Base-by-base conservation (phyloP, 2,113 vertebrate genomes). In the Jacana jacana region DNA sequence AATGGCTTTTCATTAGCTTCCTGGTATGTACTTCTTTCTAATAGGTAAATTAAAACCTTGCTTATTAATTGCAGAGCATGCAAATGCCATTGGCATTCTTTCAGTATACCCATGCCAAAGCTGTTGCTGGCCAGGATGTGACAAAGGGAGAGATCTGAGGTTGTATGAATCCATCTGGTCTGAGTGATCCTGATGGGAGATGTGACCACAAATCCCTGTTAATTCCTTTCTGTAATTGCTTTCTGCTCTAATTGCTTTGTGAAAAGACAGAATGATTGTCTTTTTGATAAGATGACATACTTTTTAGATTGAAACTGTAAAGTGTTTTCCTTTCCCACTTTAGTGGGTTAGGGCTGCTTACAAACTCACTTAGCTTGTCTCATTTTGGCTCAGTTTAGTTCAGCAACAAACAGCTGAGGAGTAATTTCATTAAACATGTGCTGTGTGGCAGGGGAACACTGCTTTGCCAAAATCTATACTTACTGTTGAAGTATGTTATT, bases 401-500 rank as follows among this genome's bases (percentile, higher is more conserved):
- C 86, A 94, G 76, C 71, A 77, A 54, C 82, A 73, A 77, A 68
- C 65, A 86, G 92, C 91, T 86, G 88, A 96, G 83, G 80, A 88
- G 72, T 55, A 86, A 90, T 86, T 92, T 86, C 88, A 93, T 91
- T 94, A 95, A 90, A 63, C n/a, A 48, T 85, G 88, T 83, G 69
- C 83, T 91, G 66, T 77, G 88, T 90, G 88, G 71, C 88, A 85
- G 44, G 61, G 75, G 71, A 90, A 44, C 18, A 4, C 12, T 82
- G 78, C 86, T 91, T 79, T 95, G 94, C 94, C 94, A 89, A 84
- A 91, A 87, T 69, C 83, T 79, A 22, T 93, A 42, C 27, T 91
- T 58, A 77, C 1, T 81, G 44, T 71, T 71, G 55, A 72, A 80
- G 35, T 51, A 37, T 55, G 70, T 81, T 90, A 75, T 76, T 94